Evolutionary conservation across 2,888 invertebrate species (phyloP).

Genomic region (Drosophila buzzatii): DNA sequence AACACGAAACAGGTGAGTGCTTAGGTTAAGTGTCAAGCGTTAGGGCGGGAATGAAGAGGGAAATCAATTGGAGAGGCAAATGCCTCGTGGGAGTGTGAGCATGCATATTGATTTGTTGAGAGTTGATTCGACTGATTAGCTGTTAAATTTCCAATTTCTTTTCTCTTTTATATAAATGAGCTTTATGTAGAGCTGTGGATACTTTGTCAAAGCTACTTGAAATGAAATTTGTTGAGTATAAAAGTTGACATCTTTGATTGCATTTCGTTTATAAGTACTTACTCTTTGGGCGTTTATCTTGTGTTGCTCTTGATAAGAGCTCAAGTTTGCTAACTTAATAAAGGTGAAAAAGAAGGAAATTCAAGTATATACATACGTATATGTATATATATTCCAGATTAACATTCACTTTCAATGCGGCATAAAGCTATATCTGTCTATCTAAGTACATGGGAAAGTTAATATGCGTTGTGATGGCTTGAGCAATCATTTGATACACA

Average conservation of each 20-base stretch:
- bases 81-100: neutral
- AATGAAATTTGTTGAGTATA: neutral
- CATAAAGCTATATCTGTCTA: neutral
- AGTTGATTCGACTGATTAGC: neutral
- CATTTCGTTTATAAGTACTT: neutral
- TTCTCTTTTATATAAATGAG: too few relatives aligned
- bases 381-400: neutral
- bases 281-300: neutral
- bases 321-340: neutral
- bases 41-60: neutral
- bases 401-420: neutral
- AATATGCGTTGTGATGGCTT: too few relatives aligned
- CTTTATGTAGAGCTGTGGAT: neutral
- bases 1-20: constrained; percentile 76
- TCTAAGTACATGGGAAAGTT: neutral
- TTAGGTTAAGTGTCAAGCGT: neutral
- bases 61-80: constrained; percentile 1
- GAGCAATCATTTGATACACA: too few relatives aligned
- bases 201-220: neutral
- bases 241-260: neutral
- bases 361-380: neutral
- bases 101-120: neutral
- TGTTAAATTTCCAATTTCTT: too few relatives aligned
- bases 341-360: neutral
- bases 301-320: neutral